Percentiles rank a stretch among this genome's conserved stretches.
phyloP scores from a whole-genome alignment of 2,888 invertebrate genomes.

The Stictocephala bisonia region DNA sequence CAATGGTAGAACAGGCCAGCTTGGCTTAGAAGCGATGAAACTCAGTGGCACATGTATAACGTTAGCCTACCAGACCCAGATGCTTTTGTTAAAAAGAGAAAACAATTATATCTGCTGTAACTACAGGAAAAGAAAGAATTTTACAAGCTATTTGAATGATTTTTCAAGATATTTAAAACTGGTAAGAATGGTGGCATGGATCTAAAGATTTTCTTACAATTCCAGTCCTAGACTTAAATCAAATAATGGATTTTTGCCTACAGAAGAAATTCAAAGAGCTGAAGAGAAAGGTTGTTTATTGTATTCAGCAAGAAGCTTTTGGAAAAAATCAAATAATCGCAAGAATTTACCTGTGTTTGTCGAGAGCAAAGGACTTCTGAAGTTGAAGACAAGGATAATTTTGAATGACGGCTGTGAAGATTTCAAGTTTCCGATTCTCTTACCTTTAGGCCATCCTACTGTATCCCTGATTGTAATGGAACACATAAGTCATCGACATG shows the following conservation, averaged over 20 bases:
- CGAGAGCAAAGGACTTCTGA: slow-evolving; percentile 2
- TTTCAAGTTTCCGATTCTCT: slow-evolving; percentile 34
- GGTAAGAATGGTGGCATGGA: background rate
- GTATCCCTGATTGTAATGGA: slow-evolving; percentile 13
- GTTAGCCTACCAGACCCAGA: too few relatives aligned
- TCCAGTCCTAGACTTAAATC: background rate
- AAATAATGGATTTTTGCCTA: background rate
- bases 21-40: slow-evolving; percentile 56
- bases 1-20: slow-evolving; percentile 62
- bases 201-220: background rate
- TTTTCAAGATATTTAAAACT: background rate
- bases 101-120: slow-evolving; percentile 26
- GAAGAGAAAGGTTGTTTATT: background rate
- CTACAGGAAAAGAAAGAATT: background rate
- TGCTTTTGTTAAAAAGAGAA: slow-evolving; percentile 7
- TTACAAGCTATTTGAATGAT: too few relatives aligned
- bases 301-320: slow-evolving; percentile 10
- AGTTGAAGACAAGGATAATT: slow-evolving; percentile 27
- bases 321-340: too few relatives aligned
- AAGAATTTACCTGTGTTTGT: background rate
- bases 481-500: slow-evolving; percentile 6
- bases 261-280: too few relatives aligned
- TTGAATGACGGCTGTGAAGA: background rate
- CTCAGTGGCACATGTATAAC: slow-evolving; percentile 55
- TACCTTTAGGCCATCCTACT: slow-evolving; percentile 16